These are phyloP conservation scores for Tokudaia muenninki DNA, from an alignment of 2,797 vertebrate genomes.

Conservation along the genomic window DNA sequence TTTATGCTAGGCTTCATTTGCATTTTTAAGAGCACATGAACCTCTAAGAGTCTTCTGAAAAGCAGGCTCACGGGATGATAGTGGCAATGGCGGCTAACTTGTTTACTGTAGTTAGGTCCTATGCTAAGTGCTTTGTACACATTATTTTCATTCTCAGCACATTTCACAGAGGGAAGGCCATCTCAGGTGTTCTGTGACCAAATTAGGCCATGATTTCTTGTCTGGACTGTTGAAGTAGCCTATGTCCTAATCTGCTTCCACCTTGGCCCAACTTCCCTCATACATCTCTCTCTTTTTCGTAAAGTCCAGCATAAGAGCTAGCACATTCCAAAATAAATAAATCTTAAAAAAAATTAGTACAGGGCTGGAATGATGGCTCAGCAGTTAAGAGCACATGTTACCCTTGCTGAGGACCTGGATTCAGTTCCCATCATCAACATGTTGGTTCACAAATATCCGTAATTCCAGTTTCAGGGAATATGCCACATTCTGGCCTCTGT, in stretches of 20 bases:
- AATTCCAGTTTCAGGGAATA: background rate
- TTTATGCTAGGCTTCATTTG: constrained; percentile 37
- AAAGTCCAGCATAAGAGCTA: background rate
- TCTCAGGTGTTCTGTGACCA: constrained; percentile 4
- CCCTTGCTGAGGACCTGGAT: background rate
- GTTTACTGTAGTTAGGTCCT: background rate
- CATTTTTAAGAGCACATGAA: constrained; percentile 52
- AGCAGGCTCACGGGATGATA: background rate
- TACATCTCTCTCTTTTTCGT: no score
- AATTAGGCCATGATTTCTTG: background rate
- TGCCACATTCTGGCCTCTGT: background rate
- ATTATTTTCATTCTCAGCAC: background rate
- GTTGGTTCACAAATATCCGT: background rate
- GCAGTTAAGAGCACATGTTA: background rate
- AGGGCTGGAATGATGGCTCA: background rate
- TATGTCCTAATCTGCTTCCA: background rate
- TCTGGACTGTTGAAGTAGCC: background rate
- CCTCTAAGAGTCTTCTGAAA: background rate
- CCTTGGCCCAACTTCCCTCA: background rate
- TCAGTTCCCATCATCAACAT: background rate
- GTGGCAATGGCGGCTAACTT: background rate
- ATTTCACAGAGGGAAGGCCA: background rate
- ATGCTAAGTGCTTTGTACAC: background rate
- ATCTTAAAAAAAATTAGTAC: background rate
- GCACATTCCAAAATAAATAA: background rate